Evolutionary conservation across 2,113 vertebrate genomes (phyloP), one percentile per base, ranked within the genome.

Genomic region (Zingel zingel): DNA sequence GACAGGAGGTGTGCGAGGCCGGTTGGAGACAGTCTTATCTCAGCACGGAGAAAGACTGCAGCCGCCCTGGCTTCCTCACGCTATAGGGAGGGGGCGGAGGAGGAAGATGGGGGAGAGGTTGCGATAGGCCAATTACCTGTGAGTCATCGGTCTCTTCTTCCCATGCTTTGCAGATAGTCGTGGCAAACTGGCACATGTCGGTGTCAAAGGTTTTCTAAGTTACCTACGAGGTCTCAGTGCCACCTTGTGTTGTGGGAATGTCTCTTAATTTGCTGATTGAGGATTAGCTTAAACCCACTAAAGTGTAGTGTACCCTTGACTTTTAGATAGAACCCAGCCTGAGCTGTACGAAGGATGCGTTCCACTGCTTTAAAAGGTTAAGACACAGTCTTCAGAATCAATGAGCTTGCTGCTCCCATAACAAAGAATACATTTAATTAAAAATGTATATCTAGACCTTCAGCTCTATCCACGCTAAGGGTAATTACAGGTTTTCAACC

Each of bases 21-120:
- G 77, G 86, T 85, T 94, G 94, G 95, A 96, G 95, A 95, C 95
- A 94, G 93, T 74, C 92, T 96, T 96, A 96, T 96, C 95, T 95
- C 65, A n/a, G 86, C 88, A 91, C 79, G 86, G 91, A 89, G 93
- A 90, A 81, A 90, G 89, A 84, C 91, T 86, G 89, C 89, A 91
- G 92, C 91, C 92, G 93, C 90, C 92, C 87, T 63, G 82, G 88
- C 90, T 94, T 95, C 94, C 94, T 95, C 94, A 94, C 85, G 92
- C 93, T 86, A 93, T 71, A 83, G 86, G 84, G 89, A 84, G 88
- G 84, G 82, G 82, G 82, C 8, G 64, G 81, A 70, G 78, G 83
- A 83, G 85, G 71, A 80, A 84, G 78, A 91, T 70, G 79, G 82
- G 81, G 79, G 82, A 56, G 82, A 77, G 71, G 81, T 59, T 81